Percentiles rank a stretch among this genome's conserved stretches.
phyloP scores from a whole-genome alignment of 2,113 vertebrate species.

The Vimba vimba region DNA sequence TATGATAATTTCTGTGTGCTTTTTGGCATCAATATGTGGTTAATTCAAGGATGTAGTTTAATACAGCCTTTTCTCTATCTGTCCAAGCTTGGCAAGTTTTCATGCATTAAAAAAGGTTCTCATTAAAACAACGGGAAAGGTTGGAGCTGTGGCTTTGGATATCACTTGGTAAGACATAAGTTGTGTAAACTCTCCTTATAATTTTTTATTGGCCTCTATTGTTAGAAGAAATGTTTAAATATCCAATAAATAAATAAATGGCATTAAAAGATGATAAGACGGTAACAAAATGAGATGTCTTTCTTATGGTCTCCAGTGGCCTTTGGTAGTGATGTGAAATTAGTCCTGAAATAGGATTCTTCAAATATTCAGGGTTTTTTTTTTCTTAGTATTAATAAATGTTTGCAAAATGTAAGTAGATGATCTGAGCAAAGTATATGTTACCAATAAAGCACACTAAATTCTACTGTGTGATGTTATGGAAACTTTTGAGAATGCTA shows the following conservation, averaged over 20 bases:
- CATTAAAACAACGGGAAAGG: not conserved
- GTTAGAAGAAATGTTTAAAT: too few species aligned
- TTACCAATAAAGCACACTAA: not conserved
- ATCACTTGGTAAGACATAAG: not conserved
- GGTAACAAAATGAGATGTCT: not conserved
- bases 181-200: not conserved
- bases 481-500: too few species aligned
- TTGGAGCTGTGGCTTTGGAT: not conserved
- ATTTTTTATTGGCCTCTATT: too few species aligned
- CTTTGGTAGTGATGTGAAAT: too few species aligned
- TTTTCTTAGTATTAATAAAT: not conserved
- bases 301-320: not conserved
- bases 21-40: not conserved
- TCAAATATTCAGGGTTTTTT: not conserved
- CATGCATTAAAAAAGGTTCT: not conserved
- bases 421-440: not conserved
- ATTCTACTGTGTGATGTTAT: too few species aligned
- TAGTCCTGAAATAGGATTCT: not conserved
- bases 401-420: not conserved
- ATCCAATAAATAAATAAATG: not conserved
- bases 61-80: conserved; percentile 2
- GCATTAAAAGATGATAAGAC: not conserved
- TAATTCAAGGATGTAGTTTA: not conserved
- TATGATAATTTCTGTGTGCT: not conserved
- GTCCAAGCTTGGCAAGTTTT: not conserved